These are phyloP conservation scores for Rhagophthalmus giganteus DNA, from an alignment of 2,888 invertebrate genomes.

Conservation along the genomic window DNA sequence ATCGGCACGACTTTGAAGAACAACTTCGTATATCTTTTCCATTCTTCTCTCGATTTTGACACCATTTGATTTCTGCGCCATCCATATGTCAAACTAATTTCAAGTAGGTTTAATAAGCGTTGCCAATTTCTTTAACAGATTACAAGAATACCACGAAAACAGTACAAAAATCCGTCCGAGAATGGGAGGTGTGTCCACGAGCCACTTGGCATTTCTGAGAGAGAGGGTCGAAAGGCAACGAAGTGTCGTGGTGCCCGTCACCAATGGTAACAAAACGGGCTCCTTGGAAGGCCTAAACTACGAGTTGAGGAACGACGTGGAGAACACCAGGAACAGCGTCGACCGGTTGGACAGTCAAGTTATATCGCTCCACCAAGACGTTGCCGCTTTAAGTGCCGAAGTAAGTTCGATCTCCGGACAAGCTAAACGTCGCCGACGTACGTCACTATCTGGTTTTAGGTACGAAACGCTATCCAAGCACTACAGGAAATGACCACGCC, in stretches of 20 bases:
- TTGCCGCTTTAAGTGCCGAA: slow-evolving; percentile 82
- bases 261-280: slow-evolving; percentile 59
- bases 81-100: background rate
- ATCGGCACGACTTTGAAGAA: too few relatives aligned
- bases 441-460: too few relatives aligned
- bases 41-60: too few relatives aligned
- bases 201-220: slow-evolving; percentile 59
- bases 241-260: slow-evolving; percentile 59
- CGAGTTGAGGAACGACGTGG: slow-evolving; percentile 54
- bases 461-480: slow-evolving; percentile 81
- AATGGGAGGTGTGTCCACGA: slow-evolving; percentile 52
- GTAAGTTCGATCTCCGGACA: too few relatives aligned
- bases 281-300: slow-evolving; percentile 66
- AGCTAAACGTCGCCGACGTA: too few relatives aligned
- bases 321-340: slow-evolving; percentile 56
- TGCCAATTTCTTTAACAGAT: slow-evolving; percentile 33
- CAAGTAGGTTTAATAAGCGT: background rate
- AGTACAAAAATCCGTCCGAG: slow-evolving; percentile 39
- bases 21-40: background rate
- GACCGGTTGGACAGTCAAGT: slow-evolving; percentile 83
- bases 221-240: slow-evolving; percentile 71
- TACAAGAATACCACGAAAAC: slow-evolving; percentile 51
- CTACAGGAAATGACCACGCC: slow-evolving; percentile 79
- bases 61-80: too few relatives aligned
- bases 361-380: slow-evolving; percentile 80